Percentiles rank a stretch among this genome's conserved stretches.
Conservation (phyloP, 2,888 invertebrate species). For the Rugalucina vietnamica region DNA sequence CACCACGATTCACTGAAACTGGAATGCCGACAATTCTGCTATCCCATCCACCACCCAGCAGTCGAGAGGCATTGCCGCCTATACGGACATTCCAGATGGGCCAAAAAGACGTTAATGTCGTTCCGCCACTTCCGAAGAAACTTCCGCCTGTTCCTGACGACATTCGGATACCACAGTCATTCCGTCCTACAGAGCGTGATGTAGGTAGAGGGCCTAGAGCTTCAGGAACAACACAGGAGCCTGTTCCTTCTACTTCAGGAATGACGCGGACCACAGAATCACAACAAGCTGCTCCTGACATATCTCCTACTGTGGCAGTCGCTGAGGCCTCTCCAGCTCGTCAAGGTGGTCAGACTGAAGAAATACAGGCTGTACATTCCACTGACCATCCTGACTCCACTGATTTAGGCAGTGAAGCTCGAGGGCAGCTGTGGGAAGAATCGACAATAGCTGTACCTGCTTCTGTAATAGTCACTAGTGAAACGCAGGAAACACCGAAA, state of each 20-base stretch:
- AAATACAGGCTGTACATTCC: neutral
- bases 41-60: constrained; percentile 52
- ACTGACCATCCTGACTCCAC: neutral
- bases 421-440: neutral
- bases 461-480: neutral
- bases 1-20: neutral
- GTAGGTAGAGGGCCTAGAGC: neutral
- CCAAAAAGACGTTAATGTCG: constrained; percentile 46
- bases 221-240: neutral
- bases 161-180: neutral
- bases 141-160: constrained; percentile 42
- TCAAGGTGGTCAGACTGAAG: neutral
- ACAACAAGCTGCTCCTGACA: neutral
- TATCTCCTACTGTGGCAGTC: neutral
- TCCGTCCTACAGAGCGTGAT: neutral
- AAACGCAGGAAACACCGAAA: neutral
- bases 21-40: constrained; percentile 29
- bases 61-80: constrained; percentile 47
- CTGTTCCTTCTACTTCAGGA: neutral
- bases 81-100: constrained; percentile 24
- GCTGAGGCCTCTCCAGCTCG: too few relatives aligned
- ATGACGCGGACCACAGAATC: neutral
- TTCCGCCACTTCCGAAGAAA: constrained; percentile 41
- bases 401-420: neutral
- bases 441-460: neutral